Conservation (phyloP, 2,888 invertebrate species). For the Agonopterix alstromeriana region DNA sequence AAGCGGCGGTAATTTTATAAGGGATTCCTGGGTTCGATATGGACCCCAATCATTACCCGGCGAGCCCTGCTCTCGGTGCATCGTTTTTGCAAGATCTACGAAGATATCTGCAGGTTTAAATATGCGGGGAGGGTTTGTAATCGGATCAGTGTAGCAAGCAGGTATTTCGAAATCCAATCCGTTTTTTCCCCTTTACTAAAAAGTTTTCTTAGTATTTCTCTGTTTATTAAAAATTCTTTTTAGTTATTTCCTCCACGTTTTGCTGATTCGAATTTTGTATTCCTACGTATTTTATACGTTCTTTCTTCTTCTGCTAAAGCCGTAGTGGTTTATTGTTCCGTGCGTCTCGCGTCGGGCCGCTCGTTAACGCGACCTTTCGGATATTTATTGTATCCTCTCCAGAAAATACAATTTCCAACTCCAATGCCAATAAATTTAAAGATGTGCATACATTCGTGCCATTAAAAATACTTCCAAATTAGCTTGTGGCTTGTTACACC, state of each 20-base stretch:
- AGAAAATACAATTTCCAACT: conserved; percentile 72
- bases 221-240: conserved; percentile 37
- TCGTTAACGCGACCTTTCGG: conserved; percentile 72
- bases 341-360: conserved; percentile 55
- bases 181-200: not conserved
- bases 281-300: conserved; percentile 34
- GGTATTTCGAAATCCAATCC: conserved; percentile 19
- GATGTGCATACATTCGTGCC: conserved; percentile 39
- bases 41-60: conserved; percentile 64
- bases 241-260: conserved; percentile 11
- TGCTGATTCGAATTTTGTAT: conserved; percentile 43
- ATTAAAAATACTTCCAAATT: conserved; percentile 24
- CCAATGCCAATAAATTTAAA: conserved; percentile 57
- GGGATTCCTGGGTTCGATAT: conserved; percentile 68
- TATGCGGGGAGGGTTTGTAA: conserved; percentile 42
- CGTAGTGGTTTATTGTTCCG: conserved; percentile 65
- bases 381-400: conserved; percentile 73
- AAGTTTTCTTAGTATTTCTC: conserved; percentile 27
- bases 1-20: conserved; percentile 69
- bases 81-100: conserved; percentile 58
- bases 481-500: conserved; percentile 6
- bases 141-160: conserved; percentile 47
- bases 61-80: conserved; percentile 30
- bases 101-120: conserved; percentile 53
- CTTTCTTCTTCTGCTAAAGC: conserved; percentile 52